Base-by-base conservation (phyloP, 2,797 vertebrate genomes). In the Mus spretus region DNA sequence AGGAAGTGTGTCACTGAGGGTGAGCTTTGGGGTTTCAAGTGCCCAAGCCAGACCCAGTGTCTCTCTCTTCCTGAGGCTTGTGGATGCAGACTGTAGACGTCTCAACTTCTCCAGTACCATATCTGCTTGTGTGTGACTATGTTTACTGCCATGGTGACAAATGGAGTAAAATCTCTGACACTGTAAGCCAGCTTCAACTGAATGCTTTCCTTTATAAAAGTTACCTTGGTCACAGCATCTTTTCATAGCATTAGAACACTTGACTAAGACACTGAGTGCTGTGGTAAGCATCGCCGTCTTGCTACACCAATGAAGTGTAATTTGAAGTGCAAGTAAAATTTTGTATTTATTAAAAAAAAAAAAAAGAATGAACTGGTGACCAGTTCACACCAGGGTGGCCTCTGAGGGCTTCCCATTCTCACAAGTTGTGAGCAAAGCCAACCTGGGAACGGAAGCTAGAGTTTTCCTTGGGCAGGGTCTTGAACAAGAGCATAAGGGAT, bases 231-330 rank as follows among this genome's bases (percentile, higher is more conserved):
- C 55, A 61, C 37, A 9, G 13, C 15, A 24, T 61, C n/a, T 40
- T 37, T 40, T 40, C 80, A 82, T 4, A 82, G 24, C 24, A 40
- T 17, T 28, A 28, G 80, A 61, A 61, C 57, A 77, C 44, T 28
- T 17, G 70, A 82, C 37, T 17, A 40, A 82, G n/a, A 44, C 57
- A 40, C 47, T 10, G 47, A 53, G 14, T 17, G 28, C 7, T 50
- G 7, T 26, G 7, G 22, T 40, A 61, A 28, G 98, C 99, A 97
- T 98, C 99, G 99, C 99, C 99, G 99, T 99, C 99, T 99, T 99
- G 99, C 99, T 99, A 99, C 99, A 99, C 99, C 99, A 99, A 99
- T 99, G 99, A 99, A 99, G 98, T 99, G 99, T 99, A 99, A 99
- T 99, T 99, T 99, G 99, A 99, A 99, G 98, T 99, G 99, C 99